Base-by-base conservation (phyloP, 1,140 invertebrate genomes). In the Dendrolimus punctatus region DNA sequence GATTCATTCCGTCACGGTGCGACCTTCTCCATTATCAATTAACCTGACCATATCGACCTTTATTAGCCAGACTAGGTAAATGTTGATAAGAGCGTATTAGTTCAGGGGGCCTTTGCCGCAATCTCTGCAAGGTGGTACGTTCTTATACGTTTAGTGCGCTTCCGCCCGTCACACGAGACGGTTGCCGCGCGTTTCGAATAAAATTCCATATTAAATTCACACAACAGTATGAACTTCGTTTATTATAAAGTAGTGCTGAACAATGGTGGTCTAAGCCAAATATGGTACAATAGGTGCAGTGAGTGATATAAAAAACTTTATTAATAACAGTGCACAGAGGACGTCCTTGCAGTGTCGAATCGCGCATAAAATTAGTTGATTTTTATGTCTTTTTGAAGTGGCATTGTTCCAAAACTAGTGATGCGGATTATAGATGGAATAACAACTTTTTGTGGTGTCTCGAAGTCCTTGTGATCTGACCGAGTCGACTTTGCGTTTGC, bases 51-150 rank as follows among this genome's bases (percentile, higher is more conserved):
- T 63, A 53, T 62, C 57, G n/a, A 39, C 38, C 23, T 55, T 63
- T 62, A 62, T 53, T 60, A 56, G 55, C 41, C 46, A 48, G 46
- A 44, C 54, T 68, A 67, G 53, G 61, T 67, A 72, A 56, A 66
- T 62, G 62, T 49, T 76, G 73, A 76, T 76, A 75, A 75, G 55
- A 23, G 23, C 23, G 23, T 23, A 23, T 23, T 23, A 23, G 23
- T 23, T 23, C 23, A 23, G 23, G 23, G 23, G 23, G 23, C 23
- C 23, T 23, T 23, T 23, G 23, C 23, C 23, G 23, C 23, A 23
- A 23, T 23, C 23, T 23, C 23, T 23, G 23, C 23, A 23, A 23
- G 23, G 23, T 23, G 23, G 23, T 23, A 23, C 23, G 23, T 23
- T 23, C 23, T 23, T 23, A 23, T 23, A 23, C 23, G 23, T 23